Base-by-base conservation (phyloP, 2,113 vertebrate genomes). In the Coregonus clupeaformis region DNA sequence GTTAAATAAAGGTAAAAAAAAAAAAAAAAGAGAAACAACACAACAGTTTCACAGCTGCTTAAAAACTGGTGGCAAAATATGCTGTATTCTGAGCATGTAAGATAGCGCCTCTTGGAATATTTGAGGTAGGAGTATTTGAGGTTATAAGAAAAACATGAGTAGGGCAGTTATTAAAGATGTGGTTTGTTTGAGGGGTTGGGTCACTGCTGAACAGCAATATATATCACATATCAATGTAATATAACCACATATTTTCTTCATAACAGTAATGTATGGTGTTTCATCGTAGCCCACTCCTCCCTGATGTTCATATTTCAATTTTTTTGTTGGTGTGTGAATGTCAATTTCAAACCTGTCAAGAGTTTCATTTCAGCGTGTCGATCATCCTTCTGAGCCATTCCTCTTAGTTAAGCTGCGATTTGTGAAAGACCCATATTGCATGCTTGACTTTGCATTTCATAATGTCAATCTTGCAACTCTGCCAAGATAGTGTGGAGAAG, bases 341-440 rank as follows among this genome's bases (percentile, higher is more conserved):
- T 77, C 66, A 70, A 60, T 76, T 62, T 55, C 30, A 77, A 60
- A 60, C 63, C 24, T 75, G 64, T 71, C 74, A 75, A 18, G 20
- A 73, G 60, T 74, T 24, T 25, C 72, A 13, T 63, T 55, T 52
- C 47, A 22, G 42, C n/a, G 4, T 75, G 60, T 69, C 71, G 60
- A 73, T 77, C 30, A 62, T 30, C 57, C 42, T 69, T 67, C 67
- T 69, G 24, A 65, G 47, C 27, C 49, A 57, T 49, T 80, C 49
- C 57, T 69, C 27, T 59, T 73, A 69, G 71, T 80, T 76, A 69
- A 81, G 79, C 52, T 59, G 47, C 47, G 67, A 73, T 73, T 73
- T 69, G 67, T 71, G 42, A 42, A 68, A 64, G 27, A 73, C 29
- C 30, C n/a, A 29, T 42, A 63, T 79, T 22, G 52, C 74, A 72